A percentile compares a stretch with the other conserved stretches of the same genome.
Evolutionary conservation across 2,797 vertebrate genomes (phyloP).

Genomic region (Gallinago nigripennis): DNA sequence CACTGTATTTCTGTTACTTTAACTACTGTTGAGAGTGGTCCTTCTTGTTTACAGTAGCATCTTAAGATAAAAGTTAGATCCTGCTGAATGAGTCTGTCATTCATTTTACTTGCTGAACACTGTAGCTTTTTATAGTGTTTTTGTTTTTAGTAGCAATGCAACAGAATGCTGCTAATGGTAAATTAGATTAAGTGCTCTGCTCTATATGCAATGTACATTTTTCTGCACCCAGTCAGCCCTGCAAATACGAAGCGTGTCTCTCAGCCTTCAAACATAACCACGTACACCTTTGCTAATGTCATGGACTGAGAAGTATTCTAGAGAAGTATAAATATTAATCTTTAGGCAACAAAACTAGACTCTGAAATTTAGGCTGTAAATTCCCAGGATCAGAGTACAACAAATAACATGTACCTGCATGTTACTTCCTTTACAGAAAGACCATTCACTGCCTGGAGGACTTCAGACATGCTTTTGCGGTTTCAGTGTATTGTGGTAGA

Average conservation of each 20-base stretch:
- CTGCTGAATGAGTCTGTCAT: background rate
- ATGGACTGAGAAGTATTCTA: background rate
- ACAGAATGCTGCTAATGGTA: background rate
- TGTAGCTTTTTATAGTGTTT: background rate
- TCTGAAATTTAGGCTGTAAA: background rate
- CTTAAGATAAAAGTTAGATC: background rate
- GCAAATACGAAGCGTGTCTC: background rate
- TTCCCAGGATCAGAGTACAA: background rate
- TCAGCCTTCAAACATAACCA: background rate
- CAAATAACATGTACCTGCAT: background rate
- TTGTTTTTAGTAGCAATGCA: background rate
- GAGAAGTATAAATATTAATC: background rate
- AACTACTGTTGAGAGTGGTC: background rate
- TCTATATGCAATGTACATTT: fast-evolving
- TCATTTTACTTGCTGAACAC: background rate
- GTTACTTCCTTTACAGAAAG: background rate
- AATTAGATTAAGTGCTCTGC: background rate
- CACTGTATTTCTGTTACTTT: background rate
- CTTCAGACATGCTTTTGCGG: background rate
- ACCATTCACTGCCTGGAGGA: background rate
- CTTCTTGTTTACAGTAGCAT: background rate
- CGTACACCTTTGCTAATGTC: background rate
- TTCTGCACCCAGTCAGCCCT: background rate
- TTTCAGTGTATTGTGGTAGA: background rate
- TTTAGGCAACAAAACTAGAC: background rate